phyloP scores from a whole-genome alignment of 2,113 vertebrate species.

The Atrichornis clamosus region DNA sequence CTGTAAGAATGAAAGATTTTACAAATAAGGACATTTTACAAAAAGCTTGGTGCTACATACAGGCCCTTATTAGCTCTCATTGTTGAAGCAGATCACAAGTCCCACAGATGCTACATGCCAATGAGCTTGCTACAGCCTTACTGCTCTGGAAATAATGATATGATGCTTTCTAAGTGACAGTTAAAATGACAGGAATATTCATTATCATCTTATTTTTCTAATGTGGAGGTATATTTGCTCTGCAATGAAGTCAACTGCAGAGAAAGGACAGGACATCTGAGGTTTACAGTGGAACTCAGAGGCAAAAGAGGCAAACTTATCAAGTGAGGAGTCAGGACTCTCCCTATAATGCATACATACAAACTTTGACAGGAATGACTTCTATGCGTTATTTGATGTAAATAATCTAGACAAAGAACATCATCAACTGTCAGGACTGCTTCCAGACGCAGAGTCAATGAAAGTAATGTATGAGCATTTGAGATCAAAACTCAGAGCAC shows the following conservation, averaged over 20 bases:
- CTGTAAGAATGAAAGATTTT: neutral
- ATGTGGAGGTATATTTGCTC: neutral
- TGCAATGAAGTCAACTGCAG: neutral
- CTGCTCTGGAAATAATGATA: neutral
- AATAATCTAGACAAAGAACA: neutral
- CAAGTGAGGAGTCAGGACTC: neutral
- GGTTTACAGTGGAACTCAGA: neutral
- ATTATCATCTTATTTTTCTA: neutral
- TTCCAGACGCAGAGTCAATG: neutral
- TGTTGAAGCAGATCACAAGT: neutral
- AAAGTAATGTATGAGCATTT: neutral
- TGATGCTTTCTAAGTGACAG: neutral
- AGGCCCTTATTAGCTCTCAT: neutral
- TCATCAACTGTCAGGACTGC: neutral
- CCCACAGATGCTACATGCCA: neutral
- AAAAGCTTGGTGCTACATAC: neutral
- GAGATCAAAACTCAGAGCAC: neutral
- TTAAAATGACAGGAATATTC: neutral
- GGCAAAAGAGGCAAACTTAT: neutral
- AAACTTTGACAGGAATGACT: neutral
- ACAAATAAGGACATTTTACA: neutral
- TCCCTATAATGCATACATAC: neutral
- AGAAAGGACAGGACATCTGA: neutral
- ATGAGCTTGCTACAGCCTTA: neutral
- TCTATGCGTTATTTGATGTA: neutral